Conservation (phyloP, 2,888 invertebrate species). For the Proisotoma minuta region DNA sequence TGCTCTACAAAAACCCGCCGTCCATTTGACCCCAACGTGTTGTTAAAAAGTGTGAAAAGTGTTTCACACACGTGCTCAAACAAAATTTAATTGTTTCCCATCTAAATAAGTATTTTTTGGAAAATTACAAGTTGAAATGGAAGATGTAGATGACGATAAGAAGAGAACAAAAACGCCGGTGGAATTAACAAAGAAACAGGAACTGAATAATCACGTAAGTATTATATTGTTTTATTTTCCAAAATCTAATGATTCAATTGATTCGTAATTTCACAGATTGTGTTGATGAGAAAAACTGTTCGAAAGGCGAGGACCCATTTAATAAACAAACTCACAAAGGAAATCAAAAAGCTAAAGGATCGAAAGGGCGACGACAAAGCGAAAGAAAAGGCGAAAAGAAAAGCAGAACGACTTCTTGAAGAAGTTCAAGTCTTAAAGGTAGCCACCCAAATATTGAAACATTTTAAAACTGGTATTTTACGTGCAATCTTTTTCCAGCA, state of each 20-base stretch:
- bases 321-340: slow-evolving; percentile 33
- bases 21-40: too few species aligned
- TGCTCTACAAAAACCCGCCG: too few species aligned
- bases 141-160: not conserved
- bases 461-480: too few species aligned
- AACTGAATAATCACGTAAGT: slow-evolving; percentile 45
- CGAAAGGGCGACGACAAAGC: slow-evolving; percentile 38
- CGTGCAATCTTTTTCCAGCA: slow-evolving; percentile 25
- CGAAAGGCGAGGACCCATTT: slow-evolving; percentile 35
- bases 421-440: slow-evolving; percentile 42
- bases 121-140: too few species aligned
- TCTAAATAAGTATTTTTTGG: too few species aligned
- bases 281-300: slow-evolving; percentile 40
- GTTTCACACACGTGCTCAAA: not conserved
- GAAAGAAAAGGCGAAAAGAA: slow-evolving; percentile 33
- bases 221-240: not conserved
- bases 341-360: slow-evolving; percentile 29
- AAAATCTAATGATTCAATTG: not conserved
- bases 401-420: slow-evolving; percentile 35
- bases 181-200: slow-evolving; percentile 38
- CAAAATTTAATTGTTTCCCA: too few species aligned
- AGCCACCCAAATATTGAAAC: not conserved
- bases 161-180: not conserved
- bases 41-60: too few species aligned
- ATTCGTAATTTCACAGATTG: slow-evolving; percentile 30